Conservation (phyloP, 2,888 invertebrate species). For the Girardia tigrina region DNA sequence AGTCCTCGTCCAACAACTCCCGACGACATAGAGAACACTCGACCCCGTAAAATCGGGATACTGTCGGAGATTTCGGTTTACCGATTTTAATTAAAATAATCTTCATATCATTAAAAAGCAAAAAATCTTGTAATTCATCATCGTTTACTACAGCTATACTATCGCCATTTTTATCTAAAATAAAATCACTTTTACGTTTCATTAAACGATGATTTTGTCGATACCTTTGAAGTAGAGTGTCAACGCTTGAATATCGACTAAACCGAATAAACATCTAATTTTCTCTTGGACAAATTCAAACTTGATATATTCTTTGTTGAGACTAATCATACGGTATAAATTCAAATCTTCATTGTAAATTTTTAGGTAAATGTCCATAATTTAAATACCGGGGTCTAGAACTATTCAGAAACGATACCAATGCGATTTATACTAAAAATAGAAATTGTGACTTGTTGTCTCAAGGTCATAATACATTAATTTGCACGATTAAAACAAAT, state of each 20-base stretch:
- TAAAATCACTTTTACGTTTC: neutral
- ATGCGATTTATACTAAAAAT: neutral
- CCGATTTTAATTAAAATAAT: neutral
- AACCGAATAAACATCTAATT: neutral
- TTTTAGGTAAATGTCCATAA: neutral
- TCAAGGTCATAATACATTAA: too few species aligned
- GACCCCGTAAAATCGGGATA: neutral
- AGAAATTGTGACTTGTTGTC: neutral
- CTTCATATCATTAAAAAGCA: neutral
- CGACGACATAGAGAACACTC: neutral
- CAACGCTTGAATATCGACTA: neutral
- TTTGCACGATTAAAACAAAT: too few species aligned
- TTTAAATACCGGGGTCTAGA: neutral
- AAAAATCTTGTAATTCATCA: conserved; percentile 1
- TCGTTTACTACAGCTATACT: neutral
- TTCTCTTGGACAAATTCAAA: neutral
- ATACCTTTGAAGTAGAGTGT: neutral
- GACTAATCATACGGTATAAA: neutral
- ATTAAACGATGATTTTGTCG: neutral
- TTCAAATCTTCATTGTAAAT: neutral
- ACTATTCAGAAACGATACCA: neutral
- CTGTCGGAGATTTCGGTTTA: neutral
- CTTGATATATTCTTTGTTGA: neutral
- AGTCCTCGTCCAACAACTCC: neutral
- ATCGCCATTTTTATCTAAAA: neutral